Base-by-base conservation (phyloP, 2,797 vertebrate genomes). In the Anableps anableps region DNA sequence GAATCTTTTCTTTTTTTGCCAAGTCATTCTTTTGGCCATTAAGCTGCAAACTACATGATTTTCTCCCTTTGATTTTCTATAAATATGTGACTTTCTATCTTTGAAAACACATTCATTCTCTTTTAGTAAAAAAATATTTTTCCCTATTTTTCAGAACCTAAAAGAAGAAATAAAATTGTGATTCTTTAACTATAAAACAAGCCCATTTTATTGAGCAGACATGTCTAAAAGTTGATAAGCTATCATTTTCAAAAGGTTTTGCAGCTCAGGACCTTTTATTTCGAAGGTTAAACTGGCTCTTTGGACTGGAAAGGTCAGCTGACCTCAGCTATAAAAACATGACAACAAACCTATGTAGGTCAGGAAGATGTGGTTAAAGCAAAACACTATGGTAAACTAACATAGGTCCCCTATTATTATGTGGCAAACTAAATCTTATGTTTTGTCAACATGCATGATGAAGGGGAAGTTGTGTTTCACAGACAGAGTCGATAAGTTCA, bases 361-460 rank as follows among this genome's bases (percentile, higher is more conserved):
- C 68, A 29, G 48, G 41, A 75, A 58, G 55, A 48, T 13, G 10
- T 8, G 31, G 29, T 36, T 66, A 53, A 70, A 53, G 26, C 23
- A 50, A 41, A n/a, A 8, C 29, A 21, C 19, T 3, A 23, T 14
- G 34, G 50, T 26, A 74, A 80, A 31, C 55, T 19, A 73, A 74
- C 38, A 68, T 38, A 5, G 2, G 14, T 21, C 70, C 79, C n/a
- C 51, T 0, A 36, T 85, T 60, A 86, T 70, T 76, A 76, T 2
- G 0, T 1, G 4, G 48, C 6, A 19, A 72, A 80, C 66, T 31
- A 43, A 13, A 50, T 0, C 14, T 79, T 38, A 26, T 82, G 86
- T 86, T 91, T 48, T 51, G 86, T 78, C 80, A 88, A 88, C 81
- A 86, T 74, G 62, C 68, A 68, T 53, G 43, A 78, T 58, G 16